phyloP scores from a whole-genome alignment of 2,113 vertebrate species.

The Erythrolamprus reginae region DNA sequence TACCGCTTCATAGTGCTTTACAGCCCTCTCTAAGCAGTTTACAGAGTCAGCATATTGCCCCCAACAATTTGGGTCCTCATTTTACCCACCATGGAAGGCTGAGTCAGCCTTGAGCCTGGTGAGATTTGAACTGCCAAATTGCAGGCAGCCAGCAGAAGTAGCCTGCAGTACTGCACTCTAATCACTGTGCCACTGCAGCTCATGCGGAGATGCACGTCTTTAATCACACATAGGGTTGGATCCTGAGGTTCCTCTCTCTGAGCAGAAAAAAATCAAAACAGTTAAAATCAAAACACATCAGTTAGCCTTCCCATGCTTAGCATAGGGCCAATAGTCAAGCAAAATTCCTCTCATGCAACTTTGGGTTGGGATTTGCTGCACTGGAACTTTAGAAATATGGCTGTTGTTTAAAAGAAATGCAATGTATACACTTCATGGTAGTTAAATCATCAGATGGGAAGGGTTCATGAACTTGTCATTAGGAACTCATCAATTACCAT shows the following conservation, averaged over 20 bases:
- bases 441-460: conserved; percentile 54
- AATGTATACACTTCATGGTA: conserved; percentile 52
- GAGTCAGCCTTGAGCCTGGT: too few relatives aligned
- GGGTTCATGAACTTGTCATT: conserved; percentile 40
- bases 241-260: not conserved
- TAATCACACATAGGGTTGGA: conserved; percentile 18
- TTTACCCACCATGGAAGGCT: too few relatives aligned
- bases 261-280: not conserved
- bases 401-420: conserved; percentile 48
- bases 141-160: too few relatives aligned
- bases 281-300: not conserved
- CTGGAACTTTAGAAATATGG: conserved; percentile 44
- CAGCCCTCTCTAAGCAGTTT: too few relatives aligned
- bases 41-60: too few relatives aligned
- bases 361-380: conserved; percentile 34
- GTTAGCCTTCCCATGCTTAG: not conserved
- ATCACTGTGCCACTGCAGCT: too few relatives aligned
- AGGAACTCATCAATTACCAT: conserved; percentile 49
- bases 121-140: too few relatives aligned
- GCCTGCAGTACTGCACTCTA: too few relatives aligned
- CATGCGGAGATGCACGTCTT: not conserved
- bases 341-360: not conserved
- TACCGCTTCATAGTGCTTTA: too few relatives aligned
- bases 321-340: not conserved
- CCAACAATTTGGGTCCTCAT: too few relatives aligned